These are phyloP conservation scores for Leptinotarsa juncta DNA, from an alignment of 2,888 invertebrate species.

Conservation along the genomic window DNA sequence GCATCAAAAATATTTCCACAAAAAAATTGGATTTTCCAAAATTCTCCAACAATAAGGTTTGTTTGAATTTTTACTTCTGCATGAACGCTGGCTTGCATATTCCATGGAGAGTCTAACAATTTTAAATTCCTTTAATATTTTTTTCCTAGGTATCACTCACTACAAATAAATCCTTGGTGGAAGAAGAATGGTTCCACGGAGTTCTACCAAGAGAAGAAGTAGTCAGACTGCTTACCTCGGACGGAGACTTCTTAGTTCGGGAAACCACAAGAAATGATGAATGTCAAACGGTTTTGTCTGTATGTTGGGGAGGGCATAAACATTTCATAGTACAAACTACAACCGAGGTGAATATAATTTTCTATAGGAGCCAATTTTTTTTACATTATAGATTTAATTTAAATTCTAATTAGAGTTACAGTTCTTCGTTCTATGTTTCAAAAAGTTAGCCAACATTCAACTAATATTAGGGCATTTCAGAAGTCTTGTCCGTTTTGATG, in stretches of 20 bases:
- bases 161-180: conserved; percentile 76
- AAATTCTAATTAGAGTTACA: too few species aligned
- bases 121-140: neutral
- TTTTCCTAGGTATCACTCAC: conserved; percentile 59
- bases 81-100: neutral
- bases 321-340: conserved; percentile 98
- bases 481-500: too few species aligned
- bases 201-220: conserved; percentile 96
- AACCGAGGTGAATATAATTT: conserved; percentile 75
- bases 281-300: conserved; percentile 92
- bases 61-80: neutral
- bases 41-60: neutral
- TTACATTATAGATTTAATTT: too few species aligned
- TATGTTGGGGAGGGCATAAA: conserved; percentile 95
- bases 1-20: too few species aligned
- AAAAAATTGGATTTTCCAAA: neutral
- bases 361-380: too few species aligned
- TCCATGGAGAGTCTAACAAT: neutral
- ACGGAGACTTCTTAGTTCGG: conserved; percentile 94
- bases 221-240: conserved; percentile 87
- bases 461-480: too few species aligned
- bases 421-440: too few species aligned
- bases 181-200: conserved; percentile 98
- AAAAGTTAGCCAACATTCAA: too few species aligned
- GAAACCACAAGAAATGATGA: conserved; percentile 93